Base-by-base conservation (phyloP, 2,888 invertebrate species). In the Siphlonurus alternatus region DNA sequence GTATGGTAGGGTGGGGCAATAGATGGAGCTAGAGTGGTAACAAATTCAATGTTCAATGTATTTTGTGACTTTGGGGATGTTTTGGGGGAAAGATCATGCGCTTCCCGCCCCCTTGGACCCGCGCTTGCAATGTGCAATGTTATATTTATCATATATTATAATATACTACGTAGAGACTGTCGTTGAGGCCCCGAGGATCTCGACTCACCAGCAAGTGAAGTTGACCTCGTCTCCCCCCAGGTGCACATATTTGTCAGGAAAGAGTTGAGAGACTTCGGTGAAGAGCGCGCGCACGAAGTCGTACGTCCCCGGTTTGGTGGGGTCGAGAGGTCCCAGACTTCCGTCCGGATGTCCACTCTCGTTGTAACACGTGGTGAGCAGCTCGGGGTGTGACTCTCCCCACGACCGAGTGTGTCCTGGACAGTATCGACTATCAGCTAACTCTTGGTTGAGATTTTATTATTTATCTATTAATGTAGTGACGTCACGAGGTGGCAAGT, bases 141-240 rank as follows among this genome's bases (percentile, higher is more conserved):
- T n/a, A n/a, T n/a, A n/a, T n/a, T 51, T 51, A 51, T 15, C 53
- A 51, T 15, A 51, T 15, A 51, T 10, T 51, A 15, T n/a, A n/a
- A n/a, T 15, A 51, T 15, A 15, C 10, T 51, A 15, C 10, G 10
- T 51, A 51, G n/a, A n/a, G n/a, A n/a, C n/a, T n/a, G n/a, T n/a
- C n/a, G n/a, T n/a, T n/a, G n/a, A n/a, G n/a, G n/a, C n/a, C n/a
- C n/a, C n/a, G n/a, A n/a, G n/a, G n/a, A n/a, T n/a, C n/a, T 20
- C n/a, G 15, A 71, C 78, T 76, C 73, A 87, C 93, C 93, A 94
- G 73, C 94, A 94, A 62, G 78, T 78, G 71, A 87, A 84, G 24
- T 82, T 82, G 0, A 95, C 93, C 78, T 97, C 96, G 74, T 97
- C 96, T 0, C 93, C 95, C 2, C 96, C 96, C 1, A 96, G 75